phyloP scores from a whole-genome alignment of 2,888 invertebrate genomes.

The Miltochrista miniata region DNA sequence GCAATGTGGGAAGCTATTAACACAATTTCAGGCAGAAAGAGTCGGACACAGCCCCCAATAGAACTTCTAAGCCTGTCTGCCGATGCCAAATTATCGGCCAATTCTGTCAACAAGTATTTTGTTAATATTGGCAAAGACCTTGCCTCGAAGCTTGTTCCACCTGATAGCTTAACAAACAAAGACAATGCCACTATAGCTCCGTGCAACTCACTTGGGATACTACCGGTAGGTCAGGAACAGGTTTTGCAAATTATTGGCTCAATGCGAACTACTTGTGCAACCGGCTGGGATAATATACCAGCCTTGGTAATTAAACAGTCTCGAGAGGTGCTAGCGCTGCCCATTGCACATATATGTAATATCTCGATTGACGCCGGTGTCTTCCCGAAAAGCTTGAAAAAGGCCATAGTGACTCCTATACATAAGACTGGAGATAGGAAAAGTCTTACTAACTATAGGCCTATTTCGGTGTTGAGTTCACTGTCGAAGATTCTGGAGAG shows the following conservation, averaged over 20 bases:
- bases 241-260: not conserved
- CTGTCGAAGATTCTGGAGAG: no score
- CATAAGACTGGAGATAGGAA: not conserved
- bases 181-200: no score
- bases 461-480: not conserved
- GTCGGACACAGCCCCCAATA: not conserved
- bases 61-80: not conserved
- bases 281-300: not conserved
- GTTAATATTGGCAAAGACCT: not conserved
- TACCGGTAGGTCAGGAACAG: not conserved
- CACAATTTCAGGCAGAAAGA: not conserved
- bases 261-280: not conserved
- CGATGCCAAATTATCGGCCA: not conserved
- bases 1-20: not conserved
- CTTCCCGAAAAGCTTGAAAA: not conserved
- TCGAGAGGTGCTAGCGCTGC: not conserved
- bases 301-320: not conserved
- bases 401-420: not conserved
- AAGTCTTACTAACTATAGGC: not conserved
- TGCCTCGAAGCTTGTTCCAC: not conserved
- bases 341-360: not conserved
- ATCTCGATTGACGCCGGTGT: not conserved
- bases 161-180: not conserved
- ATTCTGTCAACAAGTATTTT: not conserved
- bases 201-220: not conserved